Evolutionary conservation across 2,113 vertebrate species (phyloP).

Genomic region (Ammodytes marinus): DNA sequence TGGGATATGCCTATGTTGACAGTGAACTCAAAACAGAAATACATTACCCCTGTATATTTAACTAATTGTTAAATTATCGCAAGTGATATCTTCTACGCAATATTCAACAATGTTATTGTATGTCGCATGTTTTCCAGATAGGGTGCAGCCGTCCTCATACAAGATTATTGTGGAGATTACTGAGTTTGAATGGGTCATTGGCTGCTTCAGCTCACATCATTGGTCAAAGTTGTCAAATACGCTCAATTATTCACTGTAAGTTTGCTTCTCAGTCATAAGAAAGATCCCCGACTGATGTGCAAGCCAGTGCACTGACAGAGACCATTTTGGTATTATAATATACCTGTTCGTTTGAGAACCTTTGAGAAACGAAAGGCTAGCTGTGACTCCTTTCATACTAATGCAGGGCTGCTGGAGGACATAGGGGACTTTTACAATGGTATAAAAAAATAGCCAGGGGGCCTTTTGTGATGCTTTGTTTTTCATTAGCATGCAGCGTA

Average conservation of each 20-base stretch:
- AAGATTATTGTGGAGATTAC: too few species aligned
- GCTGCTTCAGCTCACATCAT: too few species aligned
- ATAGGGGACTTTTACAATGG: slow-evolving; percentile 24
- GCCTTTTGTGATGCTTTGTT: slow-evolving; percentile 3
- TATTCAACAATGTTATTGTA: too few species aligned
- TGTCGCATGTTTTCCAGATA: too few species aligned
- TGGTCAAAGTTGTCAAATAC: slow-evolving; percentile 13
- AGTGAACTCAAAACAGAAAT: too few species aligned
- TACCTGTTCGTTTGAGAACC: not conserved
- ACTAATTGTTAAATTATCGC: too few species aligned
- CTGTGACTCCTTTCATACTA: slow-evolving; percentile 42
- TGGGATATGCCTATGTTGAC: too few species aligned
- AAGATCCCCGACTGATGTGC: slow-evolving; percentile 35
- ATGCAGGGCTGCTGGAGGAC: slow-evolving; percentile 41
- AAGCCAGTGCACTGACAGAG: not conserved
- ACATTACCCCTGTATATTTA: too few species aligned
- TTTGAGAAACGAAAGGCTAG: slow-evolving; percentile 23
- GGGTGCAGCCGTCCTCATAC: too few species aligned
- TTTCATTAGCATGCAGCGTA: slow-evolving; percentile 68
- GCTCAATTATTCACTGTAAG: not conserved
- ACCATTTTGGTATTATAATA: slow-evolving; percentile 33
- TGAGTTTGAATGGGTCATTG: too few species aligned
- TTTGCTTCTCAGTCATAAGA: slow-evolving; percentile 18
- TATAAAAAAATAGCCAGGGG: slow-evolving; percentile 46
- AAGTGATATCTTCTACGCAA: too few species aligned